Base-by-base conservation (phyloP, 1,140 invertebrate species). In the Telenomus remus region DNA sequence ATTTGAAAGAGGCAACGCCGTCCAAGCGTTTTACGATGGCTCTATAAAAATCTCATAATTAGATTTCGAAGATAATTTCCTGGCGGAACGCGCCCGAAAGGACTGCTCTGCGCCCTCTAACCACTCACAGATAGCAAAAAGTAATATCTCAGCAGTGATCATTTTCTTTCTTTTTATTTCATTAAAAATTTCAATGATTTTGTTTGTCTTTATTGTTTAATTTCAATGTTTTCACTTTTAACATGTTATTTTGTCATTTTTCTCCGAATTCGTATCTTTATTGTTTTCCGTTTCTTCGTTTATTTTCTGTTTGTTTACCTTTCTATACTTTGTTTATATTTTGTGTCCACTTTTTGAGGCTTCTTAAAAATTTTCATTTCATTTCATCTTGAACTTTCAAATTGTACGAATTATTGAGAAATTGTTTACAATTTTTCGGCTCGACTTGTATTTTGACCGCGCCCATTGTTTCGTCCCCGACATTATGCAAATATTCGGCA, bases 41-140 rank as follows among this genome's bases (percentile, higher is more conserved):
- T 81, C 85, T 87, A 87, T 88, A 87, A 86, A 88, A 86, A 85
- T 88, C 81, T 87, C 72, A 81, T 87, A 88, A 88, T 88, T 88
- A 88, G 85, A 87, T 88, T 87, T 87, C 70, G 82, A 79, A 88
- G 82, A 81, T 85, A 87, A 88, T 86, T 86, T 85, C 81, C 81
- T 83, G 81, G 51, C 77, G 78, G 72, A 71, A 75, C 70, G 57
- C 59, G 74, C 47, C 55, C 50, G 50, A 71, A 66, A 71, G 65
- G 48, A 53, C 19, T 27, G 48, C 14, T 12, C 46, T 13, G 65
- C 66, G 53, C 53, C 48, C 57, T 35, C 71, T 69, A 66, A 70
- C 55, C 19, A 63, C 63, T 70, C 54, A 19, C 2, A 51, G 72
- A 72, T 79, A 66, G 72, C 72, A 76, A 76, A 79, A 79, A 64